Percentiles rank a stretch among this genome's conserved stretches.
Conservation (phyloP, 2,888 invertebrate species). For the Patella ulyssiponensis region DNA sequence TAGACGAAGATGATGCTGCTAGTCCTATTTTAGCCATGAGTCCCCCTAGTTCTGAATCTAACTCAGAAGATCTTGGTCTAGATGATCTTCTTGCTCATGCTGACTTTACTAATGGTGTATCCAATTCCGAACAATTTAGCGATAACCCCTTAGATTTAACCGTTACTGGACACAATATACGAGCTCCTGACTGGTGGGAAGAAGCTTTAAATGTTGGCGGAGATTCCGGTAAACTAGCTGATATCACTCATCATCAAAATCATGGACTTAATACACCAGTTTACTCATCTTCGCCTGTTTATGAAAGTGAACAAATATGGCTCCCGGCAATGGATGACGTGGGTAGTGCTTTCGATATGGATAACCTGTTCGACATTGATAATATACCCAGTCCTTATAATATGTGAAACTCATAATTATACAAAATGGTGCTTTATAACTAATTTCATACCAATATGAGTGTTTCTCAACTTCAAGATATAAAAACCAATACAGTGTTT, state of each 20-base stretch:
- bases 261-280: conserved; percentile 61
- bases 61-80: conserved; percentile 64
- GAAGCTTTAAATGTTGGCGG: conserved; percentile 49
- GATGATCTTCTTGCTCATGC: conserved; percentile 63
- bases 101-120: conserved; percentile 45
- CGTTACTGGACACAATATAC: conserved; percentile 68
- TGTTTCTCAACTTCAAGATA: too few relatives aligned
- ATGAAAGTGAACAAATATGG: conserved; percentile 64
- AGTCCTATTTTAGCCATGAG: conserved; percentile 63
- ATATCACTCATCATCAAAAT: conserved; percentile 41
- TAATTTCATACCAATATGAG: too few relatives aligned
- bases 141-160: conserved; percentile 67
- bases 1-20: conserved; percentile 50
- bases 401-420: too few relatives aligned
- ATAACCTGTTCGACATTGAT: conserved; percentile 67
- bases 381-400: conserved; percentile 59
- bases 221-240: not conserved
- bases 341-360: conserved; percentile 62
- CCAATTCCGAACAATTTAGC: conserved; percentile 50
- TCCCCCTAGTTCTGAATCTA: conserved; percentile 66
- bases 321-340: conserved; percentile 43
- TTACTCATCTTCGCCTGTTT: conserved; percentile 55
- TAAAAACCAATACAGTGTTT: too few relatives aligned
- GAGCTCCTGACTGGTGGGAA: conserved; percentile 71
- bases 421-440: too few relatives aligned